phyloP scores from a whole-genome alignment of 2,113 vertebrate genomes.

The Lophotis ruficrista region DNA sequence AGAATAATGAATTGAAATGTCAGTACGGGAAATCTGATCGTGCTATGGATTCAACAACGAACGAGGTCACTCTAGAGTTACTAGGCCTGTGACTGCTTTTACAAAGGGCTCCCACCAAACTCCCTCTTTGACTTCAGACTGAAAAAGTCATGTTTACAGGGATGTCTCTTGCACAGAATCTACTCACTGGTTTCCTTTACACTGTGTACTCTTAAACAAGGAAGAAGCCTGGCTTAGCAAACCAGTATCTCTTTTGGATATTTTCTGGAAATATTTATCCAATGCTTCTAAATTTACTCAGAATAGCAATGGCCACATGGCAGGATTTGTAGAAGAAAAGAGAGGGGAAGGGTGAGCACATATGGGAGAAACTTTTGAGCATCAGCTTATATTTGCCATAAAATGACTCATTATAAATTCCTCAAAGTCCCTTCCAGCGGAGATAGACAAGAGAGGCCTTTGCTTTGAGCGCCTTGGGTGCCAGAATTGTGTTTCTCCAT shows the following conservation, averaged over 20 bases:
- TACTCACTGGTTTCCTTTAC: not conserved
- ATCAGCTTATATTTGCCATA: not conserved
- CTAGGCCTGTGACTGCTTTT: not conserved
- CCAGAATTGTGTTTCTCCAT: not conserved
- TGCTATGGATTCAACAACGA: not conserved
- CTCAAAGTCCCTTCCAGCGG: not conserved
- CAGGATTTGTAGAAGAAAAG: not conserved
- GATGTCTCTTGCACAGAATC: not conserved
- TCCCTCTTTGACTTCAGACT: not conserved
- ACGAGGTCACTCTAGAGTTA: not conserved
- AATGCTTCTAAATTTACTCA: not conserved
- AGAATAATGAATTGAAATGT: not conserved
- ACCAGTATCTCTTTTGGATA: not conserved
- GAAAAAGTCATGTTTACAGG: not conserved
- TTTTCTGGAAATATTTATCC: not conserved
- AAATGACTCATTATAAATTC: not conserved
- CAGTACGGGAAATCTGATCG: not conserved
- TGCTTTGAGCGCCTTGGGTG: not conserved
- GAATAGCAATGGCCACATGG: not conserved
- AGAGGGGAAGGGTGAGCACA: not conserved
- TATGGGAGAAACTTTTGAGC: not conserved
- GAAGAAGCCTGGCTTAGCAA: not conserved
- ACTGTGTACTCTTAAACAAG: not conserved
- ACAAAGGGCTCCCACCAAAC: not conserved
- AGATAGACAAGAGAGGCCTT: not conserved